Evolutionary conservation across 2,797 vertebrate genomes (phyloP).

Genomic region (Sebastes steindachneri): DNA sequence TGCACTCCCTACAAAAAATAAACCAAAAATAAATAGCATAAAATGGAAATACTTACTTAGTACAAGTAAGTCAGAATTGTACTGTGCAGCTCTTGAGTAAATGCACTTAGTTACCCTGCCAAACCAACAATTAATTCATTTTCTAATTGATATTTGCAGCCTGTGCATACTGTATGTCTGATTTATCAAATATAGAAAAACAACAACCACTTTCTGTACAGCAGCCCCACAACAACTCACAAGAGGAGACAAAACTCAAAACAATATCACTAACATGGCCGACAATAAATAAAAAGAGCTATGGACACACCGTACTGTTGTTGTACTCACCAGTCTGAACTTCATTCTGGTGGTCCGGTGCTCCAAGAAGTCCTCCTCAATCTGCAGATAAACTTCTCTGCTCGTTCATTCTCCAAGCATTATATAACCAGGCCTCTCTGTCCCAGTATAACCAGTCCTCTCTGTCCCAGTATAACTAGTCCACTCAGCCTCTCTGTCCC

Average conservation of each 20-base stretch:
- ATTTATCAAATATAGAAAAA: not conserved
- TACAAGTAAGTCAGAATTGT: too few species aligned
- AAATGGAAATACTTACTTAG: not conserved
- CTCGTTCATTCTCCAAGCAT: not conserved
- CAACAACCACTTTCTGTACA: too few species aligned
- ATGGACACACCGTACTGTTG: too few species aligned
- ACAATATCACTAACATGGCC: too few species aligned
- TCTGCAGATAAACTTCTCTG: not conserved
- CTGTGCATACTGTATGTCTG: not conserved
- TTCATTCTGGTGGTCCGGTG: not conserved
- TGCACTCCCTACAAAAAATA: too few species aligned
- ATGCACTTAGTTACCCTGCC: not conserved
- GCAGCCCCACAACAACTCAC: too few species aligned
- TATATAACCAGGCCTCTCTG: too few species aligned
- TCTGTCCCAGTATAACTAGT: too few species aligned
- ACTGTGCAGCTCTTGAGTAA: not conserved
- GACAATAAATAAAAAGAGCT: too few species aligned
- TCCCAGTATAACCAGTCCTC: too few species aligned
- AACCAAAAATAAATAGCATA: not conserved
- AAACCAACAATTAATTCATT: not conserved
- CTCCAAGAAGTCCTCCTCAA: not conserved
- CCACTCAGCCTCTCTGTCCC: too few species aligned
- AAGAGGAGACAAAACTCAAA: accelerated
- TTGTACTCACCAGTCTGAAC: not conserved
- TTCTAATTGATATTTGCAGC: not conserved